A percentile compares a stretch with the other conserved stretches of the same genome.
phyloP scores from a whole-genome alignment of 1,140 invertebrate genomes.

The Cecropterus lyciades region DNA sequence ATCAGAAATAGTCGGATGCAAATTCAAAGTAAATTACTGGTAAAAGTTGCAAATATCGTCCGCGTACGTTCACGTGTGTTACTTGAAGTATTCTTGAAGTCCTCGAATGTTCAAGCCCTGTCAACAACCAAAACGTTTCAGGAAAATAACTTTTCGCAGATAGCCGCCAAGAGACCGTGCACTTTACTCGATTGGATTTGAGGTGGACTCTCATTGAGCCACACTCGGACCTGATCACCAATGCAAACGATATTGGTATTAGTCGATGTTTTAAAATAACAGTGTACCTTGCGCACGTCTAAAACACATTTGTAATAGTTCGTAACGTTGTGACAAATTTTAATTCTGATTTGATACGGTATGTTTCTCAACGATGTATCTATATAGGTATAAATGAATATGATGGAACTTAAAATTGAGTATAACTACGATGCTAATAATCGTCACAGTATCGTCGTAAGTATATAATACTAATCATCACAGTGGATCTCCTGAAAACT shows the following conservation, averaged over 20 bases:
- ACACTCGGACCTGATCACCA: slow-evolving; percentile 45
- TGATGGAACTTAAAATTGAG: no score
- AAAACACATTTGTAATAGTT: background rate
- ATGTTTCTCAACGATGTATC: no score
- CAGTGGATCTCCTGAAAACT: no score
- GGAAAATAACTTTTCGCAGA: slow-evolving; percentile 66
- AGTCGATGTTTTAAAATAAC: slow-evolving; percentile 1
- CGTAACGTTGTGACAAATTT: background rate
- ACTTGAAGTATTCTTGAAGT: slow-evolving; percentile 31
- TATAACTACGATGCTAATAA: no score
- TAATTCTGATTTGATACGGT: no score
- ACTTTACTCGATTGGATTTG: slow-evolving; percentile 77
- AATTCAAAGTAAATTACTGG: slow-evolving; percentile 27
- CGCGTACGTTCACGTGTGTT: slow-evolving; percentile 21
- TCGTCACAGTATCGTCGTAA: no score
- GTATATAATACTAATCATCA: no score
- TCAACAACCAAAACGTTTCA: slow-evolving; percentile 77
- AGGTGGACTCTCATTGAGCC: slow-evolving; percentile 64
- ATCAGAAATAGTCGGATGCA: background rate
- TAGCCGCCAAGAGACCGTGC: slow-evolving; percentile 55
- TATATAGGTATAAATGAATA: no score
- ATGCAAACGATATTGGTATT: slow-evolving; percentile 33
- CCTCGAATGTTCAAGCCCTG: slow-evolving; percentile 42
- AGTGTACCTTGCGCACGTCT: background rate
- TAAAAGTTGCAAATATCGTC: slow-evolving; percentile 14